A percentile compares a stretch with the other conserved stretches of the same genome.
Conservation (phyloP, 2,797 vertebrate genomes). For the Labeo calbasu region DNA sequence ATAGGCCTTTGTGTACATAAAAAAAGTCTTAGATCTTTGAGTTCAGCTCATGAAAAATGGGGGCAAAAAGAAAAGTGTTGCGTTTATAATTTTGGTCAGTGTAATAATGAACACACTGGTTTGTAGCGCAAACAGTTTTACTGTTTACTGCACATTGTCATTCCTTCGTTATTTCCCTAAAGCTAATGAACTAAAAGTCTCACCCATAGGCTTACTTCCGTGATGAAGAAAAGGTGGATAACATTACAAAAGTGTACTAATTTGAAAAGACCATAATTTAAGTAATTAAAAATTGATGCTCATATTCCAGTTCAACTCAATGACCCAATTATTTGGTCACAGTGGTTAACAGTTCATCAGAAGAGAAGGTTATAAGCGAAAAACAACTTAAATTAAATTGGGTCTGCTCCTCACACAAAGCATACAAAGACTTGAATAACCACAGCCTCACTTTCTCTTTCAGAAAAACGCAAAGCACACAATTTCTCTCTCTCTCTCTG, state of each 20-base stretch:
- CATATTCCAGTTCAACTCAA: neutral
- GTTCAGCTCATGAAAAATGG: no score
- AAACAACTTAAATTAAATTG: neutral
- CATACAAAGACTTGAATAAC: neutral
- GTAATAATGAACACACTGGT: no score
- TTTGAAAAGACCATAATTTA: neutral
- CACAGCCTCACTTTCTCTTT: conserved; percentile 16
- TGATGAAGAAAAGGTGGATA: neutral
- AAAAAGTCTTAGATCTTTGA: no score
- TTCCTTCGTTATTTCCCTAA: no score
- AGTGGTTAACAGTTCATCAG: neutral
- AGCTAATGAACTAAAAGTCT: no score
- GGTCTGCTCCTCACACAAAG: neutral
- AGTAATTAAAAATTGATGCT: neutral
- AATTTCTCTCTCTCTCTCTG: conserved; percentile 20
- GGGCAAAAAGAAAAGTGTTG: no score
- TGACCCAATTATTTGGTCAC: neutral
- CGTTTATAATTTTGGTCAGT: no score
- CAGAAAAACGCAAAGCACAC: neutral
- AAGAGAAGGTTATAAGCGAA: neutral
- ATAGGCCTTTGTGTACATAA: no score
- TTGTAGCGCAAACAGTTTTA: no score
- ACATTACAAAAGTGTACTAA: neutral
- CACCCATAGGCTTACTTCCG: no score
- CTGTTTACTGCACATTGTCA: no score